Percentiles rank a stretch among this genome's conserved stretches.
These are phyloP conservation scores for Caenorhabditis angaria DNA, from an alignment of 2,888 invertebrate genomes.

Conservation along the genomic window DNA sequence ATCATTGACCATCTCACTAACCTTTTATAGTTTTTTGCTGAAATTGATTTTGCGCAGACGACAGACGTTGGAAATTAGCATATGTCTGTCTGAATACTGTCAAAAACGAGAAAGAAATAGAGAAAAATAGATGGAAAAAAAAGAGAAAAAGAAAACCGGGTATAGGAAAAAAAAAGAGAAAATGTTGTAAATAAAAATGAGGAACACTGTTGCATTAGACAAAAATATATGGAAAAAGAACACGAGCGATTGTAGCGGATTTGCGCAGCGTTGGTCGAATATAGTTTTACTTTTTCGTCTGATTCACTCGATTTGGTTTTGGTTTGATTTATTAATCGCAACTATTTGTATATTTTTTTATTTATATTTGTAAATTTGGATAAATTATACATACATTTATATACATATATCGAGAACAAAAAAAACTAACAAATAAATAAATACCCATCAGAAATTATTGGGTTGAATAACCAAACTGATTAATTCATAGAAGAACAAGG, in stretches of 20 bases:
- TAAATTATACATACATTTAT: no score
- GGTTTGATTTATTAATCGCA: no score
- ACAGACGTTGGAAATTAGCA: conserved; percentile 8
- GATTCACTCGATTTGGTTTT: no score
- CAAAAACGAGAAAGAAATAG: neutral
- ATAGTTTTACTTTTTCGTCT: neutral
- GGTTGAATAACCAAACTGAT: no score
- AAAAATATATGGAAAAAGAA: no score
- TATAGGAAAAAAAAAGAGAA: conserved; percentile 2
- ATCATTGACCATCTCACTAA: no score
- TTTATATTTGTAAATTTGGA: no score
- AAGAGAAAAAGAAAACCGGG: conserved; percentile 3
- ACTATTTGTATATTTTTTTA: no score
- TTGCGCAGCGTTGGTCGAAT: neutral
- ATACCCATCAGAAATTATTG: no score
- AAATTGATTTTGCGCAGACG: neutral
- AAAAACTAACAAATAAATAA: no score
- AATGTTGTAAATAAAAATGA: neutral
- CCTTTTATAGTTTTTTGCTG: neutral
- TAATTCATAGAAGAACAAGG: no score
- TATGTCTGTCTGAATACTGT: neutral
- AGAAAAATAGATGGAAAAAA: conserved; percentile 6
- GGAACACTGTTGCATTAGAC: neutral
- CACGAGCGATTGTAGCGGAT: neutral
- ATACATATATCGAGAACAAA: no score